Conservation (phyloP, 92 coral and sea anemone genomes). For the Palythoa grandis region DNA sequence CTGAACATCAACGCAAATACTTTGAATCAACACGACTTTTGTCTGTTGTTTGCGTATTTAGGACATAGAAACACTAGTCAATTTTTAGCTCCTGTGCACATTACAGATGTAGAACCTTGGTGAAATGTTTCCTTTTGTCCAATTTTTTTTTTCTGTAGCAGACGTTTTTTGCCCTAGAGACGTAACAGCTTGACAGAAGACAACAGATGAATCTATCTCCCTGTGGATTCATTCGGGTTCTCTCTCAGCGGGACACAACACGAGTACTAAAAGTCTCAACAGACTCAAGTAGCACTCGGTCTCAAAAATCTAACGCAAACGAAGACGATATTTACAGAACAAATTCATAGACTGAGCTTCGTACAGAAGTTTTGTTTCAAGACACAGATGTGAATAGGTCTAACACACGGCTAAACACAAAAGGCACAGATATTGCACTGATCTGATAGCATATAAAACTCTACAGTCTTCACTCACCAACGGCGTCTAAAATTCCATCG, state of each 20-base stretch:
- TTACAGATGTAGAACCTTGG: neutral
- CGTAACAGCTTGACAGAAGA: neutral
- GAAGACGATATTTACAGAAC: neutral
- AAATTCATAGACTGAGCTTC: neutral
- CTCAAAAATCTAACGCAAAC: constrained; percentile 12
- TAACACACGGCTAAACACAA: neutral
- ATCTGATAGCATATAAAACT: constrained; percentile 22
- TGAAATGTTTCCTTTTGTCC: neutral
- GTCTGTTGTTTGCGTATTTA: neutral
- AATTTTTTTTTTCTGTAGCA: neutral
- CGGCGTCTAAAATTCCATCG: constrained; percentile 89
- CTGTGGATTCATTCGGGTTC: neutral
- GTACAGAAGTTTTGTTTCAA: neutral
- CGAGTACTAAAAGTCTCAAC: neutral
- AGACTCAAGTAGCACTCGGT: constrained; percentile 10
- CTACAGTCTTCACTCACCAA: constrained; percentile 71
- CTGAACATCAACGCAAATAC: constrained; percentile 19
- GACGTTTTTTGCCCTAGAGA: neutral
- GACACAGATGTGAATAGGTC: neutral
- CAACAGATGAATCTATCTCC: neutral
- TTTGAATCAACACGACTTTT: neutral
- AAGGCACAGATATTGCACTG: neutral
- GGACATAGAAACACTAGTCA: neutral
- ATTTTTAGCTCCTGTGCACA: neutral
- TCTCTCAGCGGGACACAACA: neutral